phyloP scores from a whole-genome alignment of 2,888 invertebrate genomes.

The Leptinotarsa tumamoca region DNA sequence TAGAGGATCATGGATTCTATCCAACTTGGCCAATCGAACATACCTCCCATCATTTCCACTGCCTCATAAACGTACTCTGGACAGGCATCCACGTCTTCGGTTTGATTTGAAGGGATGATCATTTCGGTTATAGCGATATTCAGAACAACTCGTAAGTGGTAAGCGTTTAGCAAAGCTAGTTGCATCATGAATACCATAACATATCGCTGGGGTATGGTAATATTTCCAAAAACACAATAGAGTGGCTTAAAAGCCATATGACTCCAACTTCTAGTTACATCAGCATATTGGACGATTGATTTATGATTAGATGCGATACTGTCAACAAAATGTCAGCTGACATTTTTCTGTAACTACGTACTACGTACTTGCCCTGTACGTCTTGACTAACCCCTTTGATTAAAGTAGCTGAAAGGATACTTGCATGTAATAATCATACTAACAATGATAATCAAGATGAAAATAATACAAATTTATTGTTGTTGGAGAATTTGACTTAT shows the following conservation, averaged over 20 bases:
- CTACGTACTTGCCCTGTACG: no score
- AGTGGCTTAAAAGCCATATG: slow-evolving; percentile 42
- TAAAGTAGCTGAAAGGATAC: no score
- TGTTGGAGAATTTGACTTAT: no score
- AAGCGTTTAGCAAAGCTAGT: slow-evolving; percentile 61
- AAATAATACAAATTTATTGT: no score
- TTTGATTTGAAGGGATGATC: slow-evolving; percentile 48
- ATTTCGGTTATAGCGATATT: slow-evolving; percentile 65
- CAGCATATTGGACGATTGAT: background rate
- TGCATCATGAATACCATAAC: slow-evolving; percentile 69
- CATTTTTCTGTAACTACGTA: background rate
- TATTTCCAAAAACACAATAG: slow-evolving; percentile 41
- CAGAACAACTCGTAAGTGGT: slow-evolving; percentile 60
- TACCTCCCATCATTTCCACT: slow-evolving; percentile 35
- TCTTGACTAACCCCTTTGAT: no score
- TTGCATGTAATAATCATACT: no score
- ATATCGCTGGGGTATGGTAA: slow-evolving; percentile 65
- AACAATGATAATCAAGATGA: no score
- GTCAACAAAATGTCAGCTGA: background rate
- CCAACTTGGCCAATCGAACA: slow-evolving; percentile 75
- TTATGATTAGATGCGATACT: background rate
- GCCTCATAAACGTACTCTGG: slow-evolving; percentile 28
- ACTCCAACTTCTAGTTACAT: background rate
- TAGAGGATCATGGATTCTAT: slow-evolving; percentile 80
- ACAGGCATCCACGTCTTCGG: slow-evolving; percentile 33